Conservation (phyloP, 1,140 invertebrate species). For the Mamestra configurata region DNA sequence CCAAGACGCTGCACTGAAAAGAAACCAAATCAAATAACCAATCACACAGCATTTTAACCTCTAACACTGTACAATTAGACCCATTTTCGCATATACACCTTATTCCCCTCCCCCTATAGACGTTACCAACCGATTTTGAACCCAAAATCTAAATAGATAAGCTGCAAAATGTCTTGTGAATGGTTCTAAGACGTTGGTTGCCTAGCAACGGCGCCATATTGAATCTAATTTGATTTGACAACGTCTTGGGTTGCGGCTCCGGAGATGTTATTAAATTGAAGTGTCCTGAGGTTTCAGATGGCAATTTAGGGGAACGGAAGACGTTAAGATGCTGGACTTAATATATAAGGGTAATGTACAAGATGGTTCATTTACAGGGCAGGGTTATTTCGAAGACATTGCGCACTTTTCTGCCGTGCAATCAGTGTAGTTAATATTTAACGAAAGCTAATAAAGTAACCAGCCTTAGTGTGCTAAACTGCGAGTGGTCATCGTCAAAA, state of each 20-base stretch:
- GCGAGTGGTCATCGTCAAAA: no score
- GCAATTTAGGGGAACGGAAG: not conserved
- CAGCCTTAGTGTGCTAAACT: no score
- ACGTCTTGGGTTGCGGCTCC: slow-evolving; percentile 80
- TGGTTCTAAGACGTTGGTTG: slow-evolving; percentile 70
- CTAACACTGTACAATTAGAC: not conserved
- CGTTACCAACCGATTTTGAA: slow-evolving; percentile 52
- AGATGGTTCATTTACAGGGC: no score
- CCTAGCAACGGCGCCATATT: slow-evolving; percentile 72
- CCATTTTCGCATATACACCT: slow-evolving; percentile 2
- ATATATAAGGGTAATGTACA: not conserved
- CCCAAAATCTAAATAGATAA: slow-evolving; percentile 54
- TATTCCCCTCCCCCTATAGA: slow-evolving; percentile 16
- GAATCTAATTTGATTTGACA: slow-evolving; percentile 75
- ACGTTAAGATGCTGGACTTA: not conserved
- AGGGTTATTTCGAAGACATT: no score
- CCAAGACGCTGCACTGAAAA: slow-evolving; percentile 14
- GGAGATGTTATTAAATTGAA: slow-evolving; percentile 75
- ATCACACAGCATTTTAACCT: not conserved
- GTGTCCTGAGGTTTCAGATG: slow-evolving; percentile 73
- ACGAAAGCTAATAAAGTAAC: no score
- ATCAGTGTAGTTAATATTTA: no score
- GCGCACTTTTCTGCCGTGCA: no score
- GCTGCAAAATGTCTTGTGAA: slow-evolving; percentile 56
- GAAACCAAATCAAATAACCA: slow-evolving; percentile 8